A percentile compares a stretch with the other conserved stretches of the same genome.
Evolutionary conservation across 1,140 invertebrate genomes (phyloP).

Genomic region (Zaprionus vittiger): DNA sequence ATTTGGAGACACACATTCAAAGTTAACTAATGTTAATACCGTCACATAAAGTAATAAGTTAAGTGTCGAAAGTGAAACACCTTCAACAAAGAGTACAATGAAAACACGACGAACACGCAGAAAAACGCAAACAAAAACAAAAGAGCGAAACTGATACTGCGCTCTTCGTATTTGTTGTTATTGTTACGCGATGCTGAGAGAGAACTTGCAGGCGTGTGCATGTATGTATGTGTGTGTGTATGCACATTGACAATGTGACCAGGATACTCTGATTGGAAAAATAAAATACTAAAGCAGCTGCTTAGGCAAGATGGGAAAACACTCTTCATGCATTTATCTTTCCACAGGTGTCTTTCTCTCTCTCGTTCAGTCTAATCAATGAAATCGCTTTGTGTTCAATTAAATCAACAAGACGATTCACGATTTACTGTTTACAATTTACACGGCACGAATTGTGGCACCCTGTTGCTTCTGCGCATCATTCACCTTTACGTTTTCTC

Average conservation of each 20-base stretch:
- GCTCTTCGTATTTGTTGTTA: slow-evolving; percentile 47
- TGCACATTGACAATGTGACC: slow-evolving; percentile 4
- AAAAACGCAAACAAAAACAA: slow-evolving; percentile 56
- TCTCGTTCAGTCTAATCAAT: not conserved
- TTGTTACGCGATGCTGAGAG: slow-evolving; percentile 61
- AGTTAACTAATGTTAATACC: not conserved
- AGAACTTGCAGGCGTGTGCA: slow-evolving; percentile 19
- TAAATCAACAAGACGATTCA: not conserved
- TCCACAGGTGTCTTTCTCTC: not conserved
- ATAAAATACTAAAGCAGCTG: not conserved
- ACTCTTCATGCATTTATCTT: not conserved
- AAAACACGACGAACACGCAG: slow-evolving; percentile 53
- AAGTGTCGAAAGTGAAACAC: not conserved
- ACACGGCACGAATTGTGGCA: slow-evolving; percentile 25
- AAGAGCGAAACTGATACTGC: slow-evolving; percentile 59
- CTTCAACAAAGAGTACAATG: slow-evolving; percentile 31
- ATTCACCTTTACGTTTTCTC: slow-evolving; percentile 3
- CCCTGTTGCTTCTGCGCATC: slow-evolving; percentile 55
- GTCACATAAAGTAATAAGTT: not conserved
- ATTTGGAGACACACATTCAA: not conserved
- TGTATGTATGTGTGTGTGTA: not conserved
- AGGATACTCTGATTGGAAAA: not conserved
- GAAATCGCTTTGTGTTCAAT: not conserved
- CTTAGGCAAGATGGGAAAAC: not conserved
- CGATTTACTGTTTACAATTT: slow-evolving; percentile 6